Percentiles rank a stretch among this genome's conserved stretches.
These are phyloP conservation scores for Lerema accius DNA, from an alignment of 1,140 invertebrate genomes.

Conservation along the genomic window DNA sequence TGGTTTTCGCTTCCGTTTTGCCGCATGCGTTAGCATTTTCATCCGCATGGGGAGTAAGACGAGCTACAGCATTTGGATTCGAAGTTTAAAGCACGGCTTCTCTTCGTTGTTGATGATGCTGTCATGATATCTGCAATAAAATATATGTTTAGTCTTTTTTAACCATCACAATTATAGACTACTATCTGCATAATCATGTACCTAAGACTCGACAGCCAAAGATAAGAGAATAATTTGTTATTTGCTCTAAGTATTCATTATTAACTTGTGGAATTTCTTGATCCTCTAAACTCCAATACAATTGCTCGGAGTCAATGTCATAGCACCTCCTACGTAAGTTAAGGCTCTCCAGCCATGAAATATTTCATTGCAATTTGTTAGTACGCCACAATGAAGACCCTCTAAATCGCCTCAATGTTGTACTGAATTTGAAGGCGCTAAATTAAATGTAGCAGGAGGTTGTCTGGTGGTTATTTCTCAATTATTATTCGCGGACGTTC, in stretches of 20 bases:
- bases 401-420: constrained; percentile 53
- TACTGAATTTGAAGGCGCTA: constrained; percentile 62
- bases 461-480: constrained; percentile 73
- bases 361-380: constrained; percentile 39
- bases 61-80: constrained; percentile 29
- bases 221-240: too few relatives aligned
- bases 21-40: constrained; percentile 67
- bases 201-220: too few relatives aligned
- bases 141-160: constrained; percentile 24
- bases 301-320: constrained; percentile 2
- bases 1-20: constrained; percentile 55
- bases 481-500: constrained; percentile 74
- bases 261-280: not conserved
- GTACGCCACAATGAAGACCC: constrained; percentile 42
- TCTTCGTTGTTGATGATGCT: constrained; percentile 12
- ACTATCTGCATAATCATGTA: too few relatives aligned
- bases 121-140: constrained; percentile 59
- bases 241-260: not conserved
- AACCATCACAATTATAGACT: not conserved
- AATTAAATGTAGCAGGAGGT: constrained; percentile 69
- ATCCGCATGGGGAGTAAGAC: constrained; percentile 38
- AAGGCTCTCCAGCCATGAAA: constrained; percentile 3
- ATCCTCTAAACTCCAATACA: not conserved
- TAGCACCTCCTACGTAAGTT: constrained; percentile 12
- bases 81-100: constrained; percentile 25